Base-by-base conservation (phyloP, 2,888 invertebrate genomes). In the Xanthorhoe designata region DNA sequence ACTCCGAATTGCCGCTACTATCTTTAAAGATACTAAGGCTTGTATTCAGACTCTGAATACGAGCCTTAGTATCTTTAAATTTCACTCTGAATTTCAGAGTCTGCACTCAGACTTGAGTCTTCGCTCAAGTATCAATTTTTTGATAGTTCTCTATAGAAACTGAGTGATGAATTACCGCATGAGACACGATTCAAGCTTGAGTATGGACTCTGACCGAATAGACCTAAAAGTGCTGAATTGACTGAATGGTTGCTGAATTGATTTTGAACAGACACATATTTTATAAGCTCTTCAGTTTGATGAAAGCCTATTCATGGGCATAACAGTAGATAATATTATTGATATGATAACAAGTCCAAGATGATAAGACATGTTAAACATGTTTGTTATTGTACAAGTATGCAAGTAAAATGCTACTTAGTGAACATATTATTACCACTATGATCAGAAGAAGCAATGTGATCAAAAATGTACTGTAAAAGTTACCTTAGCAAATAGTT, bases 281-380 rank as follows among this genome's bases (percentile, higher is more conserved):
- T 13, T 13, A 42, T 13, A 10, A 58, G 19, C 50, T 59, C 38
- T 59, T 50, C 15, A 42, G 38, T 42, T 42, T 42, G 38, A 42
- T 19, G 42, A 49, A 38, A 60, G 50, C 6, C 17, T 59, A 18
- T 68, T 53, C 63, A 17, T 0, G 53, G 66, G 50, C 56, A 61
- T 59, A 45, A 61, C 24, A 60, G 57, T 57, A 60, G 67, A 73
- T 71, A 71, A 69, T 68, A 73, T 59, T 15, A 47, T 19, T 63
- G 49, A 57, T 67, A 62, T 70, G 71, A 73, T 70, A 73, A 64
- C 58, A 61, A 67, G 67, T 61, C 63, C 61, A 18, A 64, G 52
- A 32, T 67, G 70, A 73, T 73, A 71, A 69, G 64, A 47, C 61
- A 61, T 67, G 67, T 73, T n/a, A 73, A 70, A 73, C 70, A 62